Conservation (phyloP, 2,888 invertebrate genomes). For the Plebejus melissa region DNA sequence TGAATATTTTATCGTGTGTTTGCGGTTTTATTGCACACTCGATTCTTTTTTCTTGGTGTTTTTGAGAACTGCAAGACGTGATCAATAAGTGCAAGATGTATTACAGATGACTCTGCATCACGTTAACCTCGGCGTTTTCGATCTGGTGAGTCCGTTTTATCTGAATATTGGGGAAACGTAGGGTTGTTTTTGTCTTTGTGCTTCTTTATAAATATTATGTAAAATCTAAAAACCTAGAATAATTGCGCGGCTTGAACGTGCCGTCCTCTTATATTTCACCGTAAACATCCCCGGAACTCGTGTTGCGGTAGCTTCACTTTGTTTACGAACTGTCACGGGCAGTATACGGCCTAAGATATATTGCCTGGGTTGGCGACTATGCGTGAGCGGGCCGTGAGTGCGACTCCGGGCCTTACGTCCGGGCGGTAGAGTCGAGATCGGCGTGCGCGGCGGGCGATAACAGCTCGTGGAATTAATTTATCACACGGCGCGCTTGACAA, state of each 20-base stretch:
- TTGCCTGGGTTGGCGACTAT: constrained; percentile 80
- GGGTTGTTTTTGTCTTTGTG: constrained; percentile 30
- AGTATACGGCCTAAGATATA: constrained; percentile 80
- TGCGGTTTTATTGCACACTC: constrained; percentile 73
- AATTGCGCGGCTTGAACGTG: neutral
- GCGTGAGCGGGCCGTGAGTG: constrained; percentile 58
- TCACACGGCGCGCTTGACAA: constrained; percentile 80
- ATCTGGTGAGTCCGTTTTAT: constrained; percentile 61
- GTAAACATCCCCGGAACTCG: constrained; percentile 50
- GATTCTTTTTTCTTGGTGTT: constrained; percentile 71
- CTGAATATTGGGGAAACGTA: constrained; percentile 3
- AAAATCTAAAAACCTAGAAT: constrained; percentile 17
- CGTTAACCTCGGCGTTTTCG: constrained; percentile 52
- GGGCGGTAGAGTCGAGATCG: constrained; percentile 44
- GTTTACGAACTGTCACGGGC: constrained; percentile 80
- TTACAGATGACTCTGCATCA: constrained; percentile 73
- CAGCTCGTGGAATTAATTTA: constrained; percentile 79
- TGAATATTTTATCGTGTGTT: constrained; percentile 53
- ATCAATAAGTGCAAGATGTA: constrained; percentile 79
- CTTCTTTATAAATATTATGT: constrained; percentile 31
- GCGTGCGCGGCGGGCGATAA: constrained; percentile 51
- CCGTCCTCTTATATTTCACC: neutral
- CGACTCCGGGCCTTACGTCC: constrained; percentile 45
- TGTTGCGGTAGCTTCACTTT: constrained; percentile 79
- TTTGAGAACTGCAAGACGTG: constrained; percentile 75